Percentiles rank a stretch among this genome's conserved stretches.
phyloP scores from a whole-genome alignment of 2,888 invertebrate species.

The Rhagonycha lutea region DNA sequence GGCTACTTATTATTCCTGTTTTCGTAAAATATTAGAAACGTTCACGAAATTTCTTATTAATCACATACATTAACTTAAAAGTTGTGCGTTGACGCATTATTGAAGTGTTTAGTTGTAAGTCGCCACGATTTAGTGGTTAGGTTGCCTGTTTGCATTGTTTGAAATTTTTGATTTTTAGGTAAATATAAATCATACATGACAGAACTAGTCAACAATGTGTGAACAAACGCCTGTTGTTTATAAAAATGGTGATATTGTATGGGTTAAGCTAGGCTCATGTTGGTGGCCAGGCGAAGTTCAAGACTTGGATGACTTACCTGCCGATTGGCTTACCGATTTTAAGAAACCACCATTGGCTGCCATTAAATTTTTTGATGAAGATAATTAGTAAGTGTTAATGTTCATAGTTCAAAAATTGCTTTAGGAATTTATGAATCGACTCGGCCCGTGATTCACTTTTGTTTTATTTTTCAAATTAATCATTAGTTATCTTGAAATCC shows the following conservation, averaged over 20 bases:
- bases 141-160: background rate
- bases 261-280: conserved; percentile 79
- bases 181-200: conserved; percentile 10
- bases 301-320: conserved; percentile 64
- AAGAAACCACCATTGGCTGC: conserved; percentile 76
- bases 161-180: background rate
- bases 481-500: background rate
- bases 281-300: conserved; percentile 89
- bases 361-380: conserved; percentile 86
- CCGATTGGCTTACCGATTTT: conserved; percentile 68
- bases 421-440: background rate
- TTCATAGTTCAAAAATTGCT: background rate
- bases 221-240: conserved; percentile 71
- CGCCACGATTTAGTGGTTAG: background rate
- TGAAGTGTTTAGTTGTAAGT: background rate
- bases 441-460: background rate
- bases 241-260: conserved; percentile 78
- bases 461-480: background rate
- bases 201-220: conserved; percentile 60
- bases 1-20: background rate
- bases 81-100: background rate
- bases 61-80: background rate
- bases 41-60: background rate
- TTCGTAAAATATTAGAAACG: background rate
- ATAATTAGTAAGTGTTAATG: conserved; percentile 70